These are phyloP conservation scores for Melieria omissa DNA, from an alignment of 2,888 invertebrate species.

Conservation along the genomic window DNA sequence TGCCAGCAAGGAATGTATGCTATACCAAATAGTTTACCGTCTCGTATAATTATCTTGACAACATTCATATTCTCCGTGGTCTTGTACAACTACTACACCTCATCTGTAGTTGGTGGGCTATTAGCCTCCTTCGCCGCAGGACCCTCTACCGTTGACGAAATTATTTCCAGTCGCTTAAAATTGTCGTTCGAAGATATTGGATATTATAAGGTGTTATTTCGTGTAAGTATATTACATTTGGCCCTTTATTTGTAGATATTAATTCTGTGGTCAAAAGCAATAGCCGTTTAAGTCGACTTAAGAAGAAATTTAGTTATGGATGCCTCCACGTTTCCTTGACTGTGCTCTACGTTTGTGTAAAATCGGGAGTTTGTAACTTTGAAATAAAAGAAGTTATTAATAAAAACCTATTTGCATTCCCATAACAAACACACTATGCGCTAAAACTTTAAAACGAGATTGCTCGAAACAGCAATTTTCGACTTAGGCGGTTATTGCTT, in stretches of 20 bases:
- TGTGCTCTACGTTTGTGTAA: too few species aligned
- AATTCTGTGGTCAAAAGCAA: too few species aligned
- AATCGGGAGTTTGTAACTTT: too few species aligned
- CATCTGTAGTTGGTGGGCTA: constrained; percentile 64
- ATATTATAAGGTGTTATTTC: constrained; percentile 62
- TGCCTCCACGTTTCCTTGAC: too few species aligned
- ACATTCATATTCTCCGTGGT: constrained; percentile 58
- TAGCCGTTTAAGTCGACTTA: too few species aligned
- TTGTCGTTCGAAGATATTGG: constrained; percentile 64
- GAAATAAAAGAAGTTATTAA: too few species aligned
- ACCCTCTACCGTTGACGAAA: constrained; percentile 57
- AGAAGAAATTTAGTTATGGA: too few species aligned
- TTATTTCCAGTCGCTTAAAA: constrained; percentile 57
- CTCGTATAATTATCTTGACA: constrained; percentile 55
- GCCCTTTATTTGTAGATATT: not conserved
- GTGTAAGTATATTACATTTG: constrained; percentile 48
- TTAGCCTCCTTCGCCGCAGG: constrained; percentile 59
- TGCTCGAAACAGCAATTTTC: too few species aligned
- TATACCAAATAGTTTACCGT: constrained; percentile 51
- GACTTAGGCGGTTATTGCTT: too few species aligned
- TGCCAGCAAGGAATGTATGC: constrained; percentile 63
- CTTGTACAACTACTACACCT: constrained; percentile 65
- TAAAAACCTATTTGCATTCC: too few species aligned
- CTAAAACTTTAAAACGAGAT: too few species aligned
- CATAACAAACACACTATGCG: too few species aligned